phyloP scores from a whole-genome alignment of 1,140 invertebrate species.

The Steinernema khuongi region DNA sequence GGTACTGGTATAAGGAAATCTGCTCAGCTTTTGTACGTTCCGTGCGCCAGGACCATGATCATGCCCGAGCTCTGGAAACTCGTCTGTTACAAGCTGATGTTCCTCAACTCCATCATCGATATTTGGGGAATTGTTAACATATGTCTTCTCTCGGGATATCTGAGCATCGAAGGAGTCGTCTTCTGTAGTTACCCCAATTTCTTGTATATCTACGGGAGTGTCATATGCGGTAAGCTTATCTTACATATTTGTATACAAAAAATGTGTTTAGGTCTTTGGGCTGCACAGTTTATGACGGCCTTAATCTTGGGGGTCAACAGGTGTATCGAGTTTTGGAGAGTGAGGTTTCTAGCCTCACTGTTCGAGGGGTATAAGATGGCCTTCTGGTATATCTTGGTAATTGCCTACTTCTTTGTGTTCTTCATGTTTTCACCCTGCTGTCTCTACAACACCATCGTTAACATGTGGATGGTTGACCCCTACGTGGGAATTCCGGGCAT shows the following conservation, averaged over 20 bases:
- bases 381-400: background rate
- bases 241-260: background rate
- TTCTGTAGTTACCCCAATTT: background rate
- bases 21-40: background rate
- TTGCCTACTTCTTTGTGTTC: background rate
- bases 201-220: background rate
- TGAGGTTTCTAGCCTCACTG: background rate
- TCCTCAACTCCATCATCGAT: background rate
- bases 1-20: too few species aligned
- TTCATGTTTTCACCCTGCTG: background rate
- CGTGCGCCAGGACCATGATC: background rate
- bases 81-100: background rate
- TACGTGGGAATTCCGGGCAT: background rate
- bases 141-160: background rate
- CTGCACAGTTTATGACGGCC: background rate
- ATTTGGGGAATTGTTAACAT: background rate
- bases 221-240: background rate
- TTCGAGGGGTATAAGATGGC: background rate
- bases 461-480: conserved; percentile 1
- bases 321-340: background rate
- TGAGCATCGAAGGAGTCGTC: background rate
- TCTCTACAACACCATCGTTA: background rate
- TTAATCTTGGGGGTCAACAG: background rate
- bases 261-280: background rate
- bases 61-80: background rate